phyloP scores from a whole-genome alignment of 2,113 vertebrate species.

The Cathartes aura region DNA sequence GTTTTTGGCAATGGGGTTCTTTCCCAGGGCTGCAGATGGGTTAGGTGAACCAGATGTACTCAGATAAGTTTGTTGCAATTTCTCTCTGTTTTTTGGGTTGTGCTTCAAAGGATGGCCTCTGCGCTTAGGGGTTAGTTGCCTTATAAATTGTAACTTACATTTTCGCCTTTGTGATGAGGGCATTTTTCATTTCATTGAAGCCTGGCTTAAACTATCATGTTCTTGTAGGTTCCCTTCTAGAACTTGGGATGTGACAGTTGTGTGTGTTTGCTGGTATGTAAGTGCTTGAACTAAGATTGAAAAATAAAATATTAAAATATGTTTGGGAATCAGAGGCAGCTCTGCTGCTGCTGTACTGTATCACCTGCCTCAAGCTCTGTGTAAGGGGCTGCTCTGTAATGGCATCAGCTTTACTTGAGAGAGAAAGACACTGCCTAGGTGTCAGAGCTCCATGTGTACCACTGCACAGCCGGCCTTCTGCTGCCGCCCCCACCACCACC shows the following conservation, averaged over 20 bases:
- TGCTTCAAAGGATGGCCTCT: constrained; percentile 57
- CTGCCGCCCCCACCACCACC: not conserved
- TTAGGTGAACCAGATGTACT: constrained; percentile 69
- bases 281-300: not conserved
- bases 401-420: not conserved
- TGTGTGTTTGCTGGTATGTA: not conserved
- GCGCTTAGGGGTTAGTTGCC: not conserved
- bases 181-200: constrained; percentile 10
- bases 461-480: not conserved
- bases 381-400: not conserved
- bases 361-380: not conserved
- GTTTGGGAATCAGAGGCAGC: not conserved
- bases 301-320: not conserved
- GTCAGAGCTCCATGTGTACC: not conserved
- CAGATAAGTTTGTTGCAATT: constrained; percentile 58
- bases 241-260: not conserved
- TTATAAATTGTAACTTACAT: not conserved
- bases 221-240: not conserved
- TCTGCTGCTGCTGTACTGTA: not conserved
- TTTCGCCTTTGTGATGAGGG: not conserved
- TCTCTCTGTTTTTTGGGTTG: constrained; percentile 23
- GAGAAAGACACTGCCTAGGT: not conserved
- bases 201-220: not conserved
- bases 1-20: constrained; percentile 61
- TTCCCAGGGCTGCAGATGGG: constrained; percentile 62